A percentile compares a stretch with the other conserved stretches of the same genome.
These are phyloP conservation scores for Pseudorectes ferrugineus DNA, from an alignment of 2,113 vertebrate species.

Conservation along the genomic window DNA sequence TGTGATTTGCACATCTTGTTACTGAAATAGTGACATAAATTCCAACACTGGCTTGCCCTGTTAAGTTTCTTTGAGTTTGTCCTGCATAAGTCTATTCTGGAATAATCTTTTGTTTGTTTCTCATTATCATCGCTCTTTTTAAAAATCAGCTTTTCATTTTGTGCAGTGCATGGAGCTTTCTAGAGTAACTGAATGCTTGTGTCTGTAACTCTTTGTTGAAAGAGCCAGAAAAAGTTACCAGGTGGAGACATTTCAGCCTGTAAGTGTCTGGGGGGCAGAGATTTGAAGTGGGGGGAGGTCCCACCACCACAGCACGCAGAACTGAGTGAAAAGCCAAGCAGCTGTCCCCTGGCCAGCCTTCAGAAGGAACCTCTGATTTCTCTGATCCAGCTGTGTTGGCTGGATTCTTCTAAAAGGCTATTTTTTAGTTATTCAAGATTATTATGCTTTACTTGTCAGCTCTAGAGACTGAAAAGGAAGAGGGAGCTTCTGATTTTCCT, in stretches of 20 bases:
- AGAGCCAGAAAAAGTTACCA: neutral
- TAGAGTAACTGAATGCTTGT: neutral
- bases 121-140: neutral
- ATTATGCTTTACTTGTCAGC: neutral
- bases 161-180: neutral
- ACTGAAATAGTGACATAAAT: neutral
- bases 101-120: neutral
- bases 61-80: neutral
- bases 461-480: neutral
- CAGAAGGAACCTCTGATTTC: neutral
- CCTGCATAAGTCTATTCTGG: neutral
- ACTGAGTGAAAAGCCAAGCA: neutral
- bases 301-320: neutral
- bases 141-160: constrained; percentile 3
- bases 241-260: neutral
- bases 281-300: neutral
- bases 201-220: neutral
- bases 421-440: neutral
- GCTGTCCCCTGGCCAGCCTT: neutral
- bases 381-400: neutral
- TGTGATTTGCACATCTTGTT: neutral
- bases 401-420: neutral
- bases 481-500: neutral
- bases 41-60: neutral
- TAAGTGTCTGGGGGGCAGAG: neutral